Conservation (phyloP, 2,888 invertebrate species). For the Heliconius hortense region DNA sequence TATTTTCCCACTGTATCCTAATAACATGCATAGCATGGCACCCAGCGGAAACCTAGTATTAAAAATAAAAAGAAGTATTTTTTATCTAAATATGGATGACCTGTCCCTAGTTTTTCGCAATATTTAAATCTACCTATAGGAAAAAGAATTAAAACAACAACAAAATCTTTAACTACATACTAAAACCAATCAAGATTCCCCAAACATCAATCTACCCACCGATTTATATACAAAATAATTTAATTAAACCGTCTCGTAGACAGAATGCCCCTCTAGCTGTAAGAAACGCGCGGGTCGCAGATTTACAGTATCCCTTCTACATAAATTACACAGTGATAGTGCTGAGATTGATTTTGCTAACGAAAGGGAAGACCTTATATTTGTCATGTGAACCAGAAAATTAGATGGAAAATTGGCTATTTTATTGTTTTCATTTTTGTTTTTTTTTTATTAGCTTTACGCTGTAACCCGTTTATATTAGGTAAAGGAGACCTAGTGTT, state of each 20-base stretch:
- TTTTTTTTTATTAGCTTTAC: neutral
- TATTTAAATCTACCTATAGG: too few relatives aligned
- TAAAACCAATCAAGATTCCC: neutral
- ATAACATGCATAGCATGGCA: neutral
- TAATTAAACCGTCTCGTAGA: conserved; percentile 20
- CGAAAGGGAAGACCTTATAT: conserved; percentile 15
- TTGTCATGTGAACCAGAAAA: conserved; percentile 12
- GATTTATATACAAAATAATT: conserved; percentile 4
- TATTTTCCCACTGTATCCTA: neutral
- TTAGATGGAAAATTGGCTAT: conserved; percentile 10
- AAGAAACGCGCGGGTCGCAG: conserved; percentile 23
- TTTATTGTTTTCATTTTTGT: neutral
- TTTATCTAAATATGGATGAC: too few relatives aligned
- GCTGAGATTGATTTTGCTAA: conserved; percentile 31
- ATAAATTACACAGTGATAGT: conserved; percentile 35
- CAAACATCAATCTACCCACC: conserved; percentile 1
- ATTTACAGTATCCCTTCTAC: conserved; percentile 34
- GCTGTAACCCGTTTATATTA: neutral
- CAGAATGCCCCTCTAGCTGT: conserved; percentile 21
- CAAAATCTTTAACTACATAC: neutral
- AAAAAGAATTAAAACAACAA: neutral
- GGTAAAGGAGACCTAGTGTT: too few relatives aligned
- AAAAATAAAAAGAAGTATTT: neutral
- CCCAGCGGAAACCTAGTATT: accelerated
- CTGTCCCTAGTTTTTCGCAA: too few relatives aligned